Base-by-base conservation (phyloP, 1,140 invertebrate genomes). In the Epicauta chinensis region DNA sequence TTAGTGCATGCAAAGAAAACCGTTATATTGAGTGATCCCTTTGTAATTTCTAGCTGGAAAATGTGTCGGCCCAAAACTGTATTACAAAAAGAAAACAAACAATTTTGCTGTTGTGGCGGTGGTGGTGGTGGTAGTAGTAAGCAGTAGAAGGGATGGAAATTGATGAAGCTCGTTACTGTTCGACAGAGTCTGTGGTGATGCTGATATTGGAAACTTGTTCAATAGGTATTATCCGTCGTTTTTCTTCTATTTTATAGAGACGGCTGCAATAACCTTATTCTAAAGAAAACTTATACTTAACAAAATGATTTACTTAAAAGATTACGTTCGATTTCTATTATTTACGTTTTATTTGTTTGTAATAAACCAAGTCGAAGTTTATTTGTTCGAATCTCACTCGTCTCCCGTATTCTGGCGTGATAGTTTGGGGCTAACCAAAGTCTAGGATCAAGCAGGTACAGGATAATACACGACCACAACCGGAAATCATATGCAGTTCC, bases 401-500 rank as follows among this genome's bases (percentile, higher is more conserved):
- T 11, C 23, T 32, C 15, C 15, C 35, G 42, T 44, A 32, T 16
- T 16, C 11, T 40, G 1, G n/a, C 16, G 41, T 14, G 17, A 37
- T 47, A 47, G 45, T 37, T 37, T 30, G 23, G 23, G 45, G 14
- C 23, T 37, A 38, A 47, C 45, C 45, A 37, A 17, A 31, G 43
- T 35, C 12, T 35, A 31, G 39, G 43, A 46, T 46, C 43, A 47
- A 13, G 16, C 16, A 38, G 23, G 23, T 23, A 23, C 23, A 23
- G 23, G 23, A 47, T 29, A 16, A 16, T 47, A 38, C 45, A 38
- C 45, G 45, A 47, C 45, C 45, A 35, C 45, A 38, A 51, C 48
- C 48, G 48, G 48, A 51, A 51, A 51, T 51, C 48, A 51, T 51
- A 51, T 51, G 48, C 48, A 51, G 48, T 51, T 51, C 48, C 48